A percentile compares a stretch with the other conserved stretches of the same genome.
Conservation (phyloP, 2,888 invertebrate species). For the Himalopsyche anomala region DNA sequence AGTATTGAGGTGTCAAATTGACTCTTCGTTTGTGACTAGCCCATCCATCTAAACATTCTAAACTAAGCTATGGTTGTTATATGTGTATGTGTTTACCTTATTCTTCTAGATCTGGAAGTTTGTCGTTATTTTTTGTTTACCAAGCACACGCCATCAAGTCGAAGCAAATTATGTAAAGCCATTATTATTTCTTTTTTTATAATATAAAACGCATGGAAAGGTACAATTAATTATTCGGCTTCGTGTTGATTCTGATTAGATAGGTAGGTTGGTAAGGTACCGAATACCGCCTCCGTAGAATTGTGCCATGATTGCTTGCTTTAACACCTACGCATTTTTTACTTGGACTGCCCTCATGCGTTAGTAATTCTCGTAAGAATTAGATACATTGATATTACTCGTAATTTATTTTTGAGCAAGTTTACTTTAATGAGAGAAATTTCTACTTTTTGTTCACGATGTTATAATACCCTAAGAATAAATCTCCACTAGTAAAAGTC, state of each 20-base stretch:
- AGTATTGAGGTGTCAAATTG: too few relatives aligned
- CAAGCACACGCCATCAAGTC: conserved; percentile 2
- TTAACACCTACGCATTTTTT: neutral
- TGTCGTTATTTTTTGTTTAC: conserved; percentile 34
- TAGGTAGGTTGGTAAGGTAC: neutral
- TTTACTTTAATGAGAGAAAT: too few relatives aligned
- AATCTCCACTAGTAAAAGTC: too few relatives aligned
- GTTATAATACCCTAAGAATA: too few relatives aligned
- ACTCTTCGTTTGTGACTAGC: neutral
- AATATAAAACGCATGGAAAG: conserved; percentile 14
- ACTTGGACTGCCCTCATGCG: neutral
- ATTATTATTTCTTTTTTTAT: conserved; percentile 36
- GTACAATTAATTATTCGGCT: conserved; percentile 22
- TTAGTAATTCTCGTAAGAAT: neutral
- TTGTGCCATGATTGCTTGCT: neutral
- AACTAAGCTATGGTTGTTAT: neutral
- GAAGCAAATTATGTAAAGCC: neutral
- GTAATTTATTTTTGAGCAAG: too few relatives aligned
- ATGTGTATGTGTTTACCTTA: neutral
- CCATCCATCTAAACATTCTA: neutral
- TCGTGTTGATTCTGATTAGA: conserved; percentile 44
- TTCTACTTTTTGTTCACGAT: too few relatives aligned
- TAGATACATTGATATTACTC: too few relatives aligned
- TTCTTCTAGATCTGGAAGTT: neutral
- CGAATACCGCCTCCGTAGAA: conserved; percentile 2